Conservation (phyloP, 1,140 invertebrate genomes). For the Nylanderia fulva region DNA sequence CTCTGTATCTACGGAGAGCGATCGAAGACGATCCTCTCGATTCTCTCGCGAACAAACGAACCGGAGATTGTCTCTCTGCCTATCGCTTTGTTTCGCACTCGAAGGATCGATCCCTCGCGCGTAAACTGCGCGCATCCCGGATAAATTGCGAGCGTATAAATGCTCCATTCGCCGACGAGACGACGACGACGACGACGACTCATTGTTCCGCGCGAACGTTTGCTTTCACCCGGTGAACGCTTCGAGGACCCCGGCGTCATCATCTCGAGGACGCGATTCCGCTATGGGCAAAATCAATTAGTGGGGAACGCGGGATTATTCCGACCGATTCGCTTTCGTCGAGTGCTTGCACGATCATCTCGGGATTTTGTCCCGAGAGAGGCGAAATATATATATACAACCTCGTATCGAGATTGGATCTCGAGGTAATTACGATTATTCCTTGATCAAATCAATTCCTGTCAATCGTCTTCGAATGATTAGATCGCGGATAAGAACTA, state of each 20-base stretch:
- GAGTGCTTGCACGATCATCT: neutral
- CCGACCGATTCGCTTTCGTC: slow-evolving; percentile 39
- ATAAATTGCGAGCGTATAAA: slow-evolving; percentile 56
- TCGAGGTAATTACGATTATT: neutral
- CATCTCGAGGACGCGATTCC: slow-evolving; percentile 41
- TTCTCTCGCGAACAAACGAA: slow-evolving; percentile 12
- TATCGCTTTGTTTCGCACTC: slow-evolving; percentile 44
- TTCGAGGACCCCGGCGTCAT: slow-evolving; percentile 37
- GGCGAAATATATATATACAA: too few relatives aligned
- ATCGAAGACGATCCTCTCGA: slow-evolving; percentile 37
- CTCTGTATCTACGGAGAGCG: slow-evolving; percentile 29
- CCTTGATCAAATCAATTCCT: neutral
- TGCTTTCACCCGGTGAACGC: slow-evolving; percentile 35
- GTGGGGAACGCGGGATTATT: slow-evolving; percentile 45
- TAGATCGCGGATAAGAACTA: too few relatives aligned
- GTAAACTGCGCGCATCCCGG: slow-evolving; percentile 14
- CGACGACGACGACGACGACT: slow-evolving; percentile 29
- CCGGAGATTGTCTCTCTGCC: slow-evolving; percentile 46
- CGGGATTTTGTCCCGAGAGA: slow-evolving; percentile 13
- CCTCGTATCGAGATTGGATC: too few relatives aligned
- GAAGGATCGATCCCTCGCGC: slow-evolving; percentile 36
- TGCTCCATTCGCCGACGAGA: slow-evolving; percentile 22
- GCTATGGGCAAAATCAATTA: slow-evolving; percentile 43
- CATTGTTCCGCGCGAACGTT: slow-evolving; percentile 45
- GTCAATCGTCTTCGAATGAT: too few relatives aligned